These are phyloP conservation scores for Chrosomus eos DNA, from an alignment of 2,797 vertebrate species.

Conservation along the genomic window DNA sequence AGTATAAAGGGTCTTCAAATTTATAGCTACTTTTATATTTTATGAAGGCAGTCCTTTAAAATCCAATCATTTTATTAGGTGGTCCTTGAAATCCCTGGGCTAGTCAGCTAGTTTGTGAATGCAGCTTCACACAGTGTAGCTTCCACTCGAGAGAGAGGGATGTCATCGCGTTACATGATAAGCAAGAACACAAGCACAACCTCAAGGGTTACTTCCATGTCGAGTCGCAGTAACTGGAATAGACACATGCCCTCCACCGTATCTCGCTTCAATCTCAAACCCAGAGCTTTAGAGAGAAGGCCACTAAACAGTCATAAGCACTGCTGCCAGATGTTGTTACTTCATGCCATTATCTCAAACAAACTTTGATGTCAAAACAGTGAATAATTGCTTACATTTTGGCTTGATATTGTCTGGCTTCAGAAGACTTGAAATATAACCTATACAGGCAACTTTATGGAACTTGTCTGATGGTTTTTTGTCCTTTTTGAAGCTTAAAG, in stretches of 20 bases:
- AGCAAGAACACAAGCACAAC: constrained; percentile 54
- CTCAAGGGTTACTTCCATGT: constrained; percentile 54
- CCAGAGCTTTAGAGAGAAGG: constrained; percentile 39
- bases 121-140: neutral
- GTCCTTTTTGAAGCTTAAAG: neutral
- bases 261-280: constrained; percentile 54
- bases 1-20: neutral
- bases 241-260: constrained; percentile 59
- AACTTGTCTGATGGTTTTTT: neutral
- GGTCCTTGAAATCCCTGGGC: neutral
- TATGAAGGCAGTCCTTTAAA: neutral
- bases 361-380: constrained; percentile 15
- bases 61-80: neutral
- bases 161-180: constrained; percentile 55
- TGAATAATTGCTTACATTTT: neutral
- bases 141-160: constrained; percentile 41
- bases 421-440: neutral
- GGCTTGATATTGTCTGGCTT: neutral
- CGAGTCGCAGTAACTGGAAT: constrained; percentile 54
- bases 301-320: constrained; percentile 42
- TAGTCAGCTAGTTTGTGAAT: constrained; percentile 4
- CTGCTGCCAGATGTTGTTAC: constrained; percentile 67
- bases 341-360: constrained; percentile 62
- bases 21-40: neutral
- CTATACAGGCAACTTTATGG: neutral